Evolutionary conservation across 2,113 vertebrate species (phyloP).

Genomic region (Hippolais icterina): DNA sequence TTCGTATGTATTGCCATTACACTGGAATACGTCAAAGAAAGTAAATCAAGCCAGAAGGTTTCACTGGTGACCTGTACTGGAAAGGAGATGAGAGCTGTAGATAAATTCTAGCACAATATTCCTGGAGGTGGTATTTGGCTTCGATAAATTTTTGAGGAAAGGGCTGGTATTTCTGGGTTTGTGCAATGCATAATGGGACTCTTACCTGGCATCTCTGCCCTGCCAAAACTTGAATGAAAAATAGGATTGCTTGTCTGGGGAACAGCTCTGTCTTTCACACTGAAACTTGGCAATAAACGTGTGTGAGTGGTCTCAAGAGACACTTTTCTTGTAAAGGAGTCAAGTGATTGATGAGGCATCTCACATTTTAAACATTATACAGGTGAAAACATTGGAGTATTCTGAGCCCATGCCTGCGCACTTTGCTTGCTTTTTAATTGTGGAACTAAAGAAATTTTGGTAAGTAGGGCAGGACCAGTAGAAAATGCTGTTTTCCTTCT

Average conservation of each 20-base stretch:
- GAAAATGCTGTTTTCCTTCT: neutral
- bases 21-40: neutral
- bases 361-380: neutral
- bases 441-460: neutral
- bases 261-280: conserved; percentile 31
- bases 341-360: neutral
- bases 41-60: neutral
- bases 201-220: neutral
- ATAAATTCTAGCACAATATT: neutral
- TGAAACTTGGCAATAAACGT: neutral
- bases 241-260: neutral
- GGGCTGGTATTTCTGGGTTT: neutral
- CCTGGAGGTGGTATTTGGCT: neutral
- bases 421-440: neutral
- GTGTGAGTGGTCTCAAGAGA: neutral
- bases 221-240: neutral
- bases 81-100: neutral
- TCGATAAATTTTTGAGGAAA: neutral
- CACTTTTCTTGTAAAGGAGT: neutral
- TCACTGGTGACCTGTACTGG: neutral
- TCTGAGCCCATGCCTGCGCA: neutral
- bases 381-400: neutral
- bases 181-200: neutral
- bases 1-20: neutral
- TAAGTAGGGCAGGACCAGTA: neutral